Evolutionary conservation across 2,797 vertebrate genomes (phyloP), one percentile per base, ranked within the genome.

Genomic region (Ibycter americanus): DNA sequence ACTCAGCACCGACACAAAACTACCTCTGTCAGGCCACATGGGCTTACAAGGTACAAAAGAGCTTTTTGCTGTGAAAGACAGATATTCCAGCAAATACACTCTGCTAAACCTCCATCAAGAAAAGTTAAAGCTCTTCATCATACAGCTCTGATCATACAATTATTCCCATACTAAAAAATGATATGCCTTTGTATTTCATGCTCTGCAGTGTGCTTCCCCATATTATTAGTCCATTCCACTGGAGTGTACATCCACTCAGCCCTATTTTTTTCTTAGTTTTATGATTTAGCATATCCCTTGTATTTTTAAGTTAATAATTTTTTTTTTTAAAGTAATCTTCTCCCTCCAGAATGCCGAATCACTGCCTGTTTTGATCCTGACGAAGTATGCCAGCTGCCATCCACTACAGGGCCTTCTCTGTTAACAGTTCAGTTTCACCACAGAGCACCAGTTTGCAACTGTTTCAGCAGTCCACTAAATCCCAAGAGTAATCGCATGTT

Each of bases 41-140:
- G 91, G 89, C 91, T 95, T 93, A 92, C 31, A 87, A 94, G 82
- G 78, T 78, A 91, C 94, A 97, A 93, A 97, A 87, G 90, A 89
- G 55, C 68, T 87, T 76, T 91, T 81, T 92, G 52, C 81, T 67
- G 8, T 54, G 80, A 97, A 93, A 93, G 91, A 94, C 85, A 92
- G 40, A 31, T 87, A 93, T 59, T 71, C 15, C 76, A 84, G 74
- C 63, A 95, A 94, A 84, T 71, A 93, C n/a, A 87, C 42, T 90
- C 71, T 80, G 72, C 42, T 93, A 79, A 95, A 87, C 18, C 83
- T 62, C 34, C 34, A 73, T 19, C 86, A 92, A 58, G 23, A 59
- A 59, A 85, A 91, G 63, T 71, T 87, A 91, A 86, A 81, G 47
- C 68, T 86, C 74, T 59, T 94, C 51, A 83, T 89, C 94, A 80